Percentiles rank a stretch among this genome's conserved stretches.
Conservation (phyloP, 2,888 invertebrate genomes). For the Celastrina argiolus region DNA sequence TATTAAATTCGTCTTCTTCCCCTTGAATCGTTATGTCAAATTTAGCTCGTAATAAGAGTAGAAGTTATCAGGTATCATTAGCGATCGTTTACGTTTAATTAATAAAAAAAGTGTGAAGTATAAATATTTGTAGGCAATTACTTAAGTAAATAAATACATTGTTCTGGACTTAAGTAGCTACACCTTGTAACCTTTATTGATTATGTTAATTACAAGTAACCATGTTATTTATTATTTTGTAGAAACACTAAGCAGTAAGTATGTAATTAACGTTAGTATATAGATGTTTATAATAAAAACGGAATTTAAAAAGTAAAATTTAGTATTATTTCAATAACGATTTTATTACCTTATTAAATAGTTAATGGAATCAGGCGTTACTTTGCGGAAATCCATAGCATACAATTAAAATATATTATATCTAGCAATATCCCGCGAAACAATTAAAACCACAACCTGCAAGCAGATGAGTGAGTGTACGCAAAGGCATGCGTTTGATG, state of each 20-base stretch:
- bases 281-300: no score
- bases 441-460: no score
- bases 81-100: slow-evolving; percentile 27
- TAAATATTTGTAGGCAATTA: slow-evolving; percentile 7
- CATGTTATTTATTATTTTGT: background rate
- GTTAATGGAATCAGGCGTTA: no score
- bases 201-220: background rate
- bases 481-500: no score
- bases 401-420: no score
- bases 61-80: background rate
- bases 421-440: no score
- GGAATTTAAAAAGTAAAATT: no score
- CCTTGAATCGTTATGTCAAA: slow-evolving; percentile 71
- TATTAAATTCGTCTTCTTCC: slow-evolving; percentile 77
- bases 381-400: no score
- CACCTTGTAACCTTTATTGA: slow-evolving; percentile 5
- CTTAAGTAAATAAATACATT: background rate
- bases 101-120: slow-evolving; percentile 18
- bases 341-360: no score
- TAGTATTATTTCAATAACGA: no score
- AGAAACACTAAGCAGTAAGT: background rate
- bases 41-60: slow-evolving; percentile 44
- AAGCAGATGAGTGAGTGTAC: no score
- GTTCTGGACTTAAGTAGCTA: background rate
- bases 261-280: background rate